phyloP scores from a whole-genome alignment of 2,113 vertebrate genomes.

The Heterotilapia buettikoferi region DNA sequence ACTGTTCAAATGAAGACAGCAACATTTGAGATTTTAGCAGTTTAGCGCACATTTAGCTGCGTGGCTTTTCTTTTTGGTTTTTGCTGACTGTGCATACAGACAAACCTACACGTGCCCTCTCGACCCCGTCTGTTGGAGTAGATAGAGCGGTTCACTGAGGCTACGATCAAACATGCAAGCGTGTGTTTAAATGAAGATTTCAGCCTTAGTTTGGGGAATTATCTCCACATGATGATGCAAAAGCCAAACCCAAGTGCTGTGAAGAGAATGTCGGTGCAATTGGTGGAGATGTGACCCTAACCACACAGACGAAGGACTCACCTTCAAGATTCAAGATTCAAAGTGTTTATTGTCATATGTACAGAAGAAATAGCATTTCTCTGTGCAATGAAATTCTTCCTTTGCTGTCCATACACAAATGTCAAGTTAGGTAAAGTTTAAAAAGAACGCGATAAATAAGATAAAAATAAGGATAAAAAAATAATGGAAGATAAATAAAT shows the following conservation, averaged over 20 bases:
- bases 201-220: not conserved
- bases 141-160: not conserved
- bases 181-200: rapidly evolving
- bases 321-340: not conserved
- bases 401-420: not conserved
- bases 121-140: not conserved
- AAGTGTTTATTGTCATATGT: not conserved
- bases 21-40: not conserved
- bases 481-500: not conserved
- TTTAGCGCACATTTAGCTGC: not conserved
- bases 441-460: not conserved
- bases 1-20: not conserved
- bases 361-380: not conserved
- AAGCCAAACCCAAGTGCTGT: not conserved
- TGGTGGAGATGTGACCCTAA: not conserved
- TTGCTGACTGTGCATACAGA: not conserved
- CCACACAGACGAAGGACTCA: not conserved
- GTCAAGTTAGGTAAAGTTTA: not conserved
- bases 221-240: not conserved
- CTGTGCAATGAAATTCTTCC: not conserved
- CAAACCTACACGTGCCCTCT: not conserved
- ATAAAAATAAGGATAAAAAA: rapidly evolving
- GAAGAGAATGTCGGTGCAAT: not conserved
- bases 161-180: rapidly evolving
- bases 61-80: not conserved